These are phyloP conservation scores for Beris chalybata DNA, from an alignment of 2,888 invertebrate genomes.

Conservation along the genomic window DNA sequence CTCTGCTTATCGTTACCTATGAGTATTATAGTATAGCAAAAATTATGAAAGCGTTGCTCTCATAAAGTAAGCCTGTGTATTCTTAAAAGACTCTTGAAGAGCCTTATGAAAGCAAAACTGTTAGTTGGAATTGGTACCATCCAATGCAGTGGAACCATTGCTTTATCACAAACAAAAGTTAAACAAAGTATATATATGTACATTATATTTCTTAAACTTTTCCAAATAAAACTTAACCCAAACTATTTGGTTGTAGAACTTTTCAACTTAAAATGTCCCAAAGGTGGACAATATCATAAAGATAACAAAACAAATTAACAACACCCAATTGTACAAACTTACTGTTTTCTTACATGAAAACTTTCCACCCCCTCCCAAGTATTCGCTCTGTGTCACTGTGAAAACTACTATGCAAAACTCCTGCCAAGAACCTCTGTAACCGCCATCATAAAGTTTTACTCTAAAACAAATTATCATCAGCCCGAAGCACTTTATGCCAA, in stretches of 20 bases:
- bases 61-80: too few relatives aligned
- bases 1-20: too few relatives aligned
- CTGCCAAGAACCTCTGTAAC: background rate
- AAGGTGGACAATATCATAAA: background rate
- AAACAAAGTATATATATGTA: background rate
- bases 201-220: too few relatives aligned
- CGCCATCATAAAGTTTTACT: slow-evolving; percentile 15
- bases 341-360: background rate
- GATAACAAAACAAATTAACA: slow-evolving; percentile 2
- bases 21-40: too few relatives aligned
- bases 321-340: slow-evolving; percentile 14
- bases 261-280: slow-evolving; percentile 7
- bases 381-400: background rate
- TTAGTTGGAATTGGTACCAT: background rate
- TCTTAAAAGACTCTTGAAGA: too few relatives aligned
- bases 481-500: too few relatives aligned
- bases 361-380: background rate
- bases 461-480: slow-evolving; percentile 14
- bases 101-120: too few relatives aligned
- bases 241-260: background rate
- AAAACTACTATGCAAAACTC: background rate
- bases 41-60: too few relatives aligned
- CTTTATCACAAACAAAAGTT: too few relatives aligned
- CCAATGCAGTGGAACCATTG: background rate
- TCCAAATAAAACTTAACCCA: background rate